Base-by-base conservation (phyloP, 2,113 vertebrate species). In the Gasterosteus aculeatus region DNA sequence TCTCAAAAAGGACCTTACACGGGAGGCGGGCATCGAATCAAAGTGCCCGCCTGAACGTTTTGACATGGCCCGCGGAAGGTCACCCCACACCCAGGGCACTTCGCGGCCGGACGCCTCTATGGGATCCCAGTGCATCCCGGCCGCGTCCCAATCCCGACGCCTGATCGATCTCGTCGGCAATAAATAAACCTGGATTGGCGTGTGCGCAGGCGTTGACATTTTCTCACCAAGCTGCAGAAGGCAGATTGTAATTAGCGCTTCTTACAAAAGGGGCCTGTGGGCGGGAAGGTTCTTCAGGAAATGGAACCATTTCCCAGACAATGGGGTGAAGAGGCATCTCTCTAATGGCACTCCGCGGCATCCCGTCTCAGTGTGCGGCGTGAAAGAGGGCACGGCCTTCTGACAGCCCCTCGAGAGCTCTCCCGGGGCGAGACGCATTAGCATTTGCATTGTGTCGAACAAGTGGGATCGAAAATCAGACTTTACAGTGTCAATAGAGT, bases 251-350 rank as follows among this genome's bases (percentile, higher is more conserved):
- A 69, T 75, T 67, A 85, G 77, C 67, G 73, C 71, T 83, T 83
- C 88, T 84, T 79, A 89, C 67, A 42, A 56, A 76, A 26, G 15
- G 59, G 19, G 31, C 1, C 67, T 44, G 82, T 81, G 63, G 61
- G 83, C 38, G 66, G 68, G 57, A 59, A 88, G 62, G 83, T 75
- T 85, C 81, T 62, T 59, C 75, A 82, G 88, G 77, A 91, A 91
- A 92, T 87, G 72, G 77, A 89, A 87, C 77, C 86, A 90, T 92
- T 91, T 78, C 88, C 80, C 42, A 69, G 80, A 89, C 75, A 89
- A 81, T 62, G 74, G 81, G 73, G 69, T 86, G 83, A 88, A 85
- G 83, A 89, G 81, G 80, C 75, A 76, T 85, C 87, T 88, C 87
- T 75, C 69, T 83, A 87, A 87, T 84, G 63, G 78, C 76, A 67